Conservation (phyloP, 2,113 vertebrate genomes). For the Phoenicopterus ruber region DNA sequence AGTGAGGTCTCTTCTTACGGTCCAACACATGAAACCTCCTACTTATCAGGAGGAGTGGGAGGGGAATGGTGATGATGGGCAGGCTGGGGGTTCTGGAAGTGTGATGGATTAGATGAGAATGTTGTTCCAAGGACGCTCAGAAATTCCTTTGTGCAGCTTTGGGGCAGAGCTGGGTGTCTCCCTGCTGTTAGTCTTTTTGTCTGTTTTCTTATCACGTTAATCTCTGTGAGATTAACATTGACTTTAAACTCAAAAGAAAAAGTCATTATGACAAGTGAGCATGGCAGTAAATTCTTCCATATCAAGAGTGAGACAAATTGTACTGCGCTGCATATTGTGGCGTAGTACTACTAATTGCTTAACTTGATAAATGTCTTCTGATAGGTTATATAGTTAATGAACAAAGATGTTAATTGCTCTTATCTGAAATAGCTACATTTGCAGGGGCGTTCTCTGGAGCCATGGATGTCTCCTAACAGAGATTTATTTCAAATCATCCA, state of each 20-base stretch:
- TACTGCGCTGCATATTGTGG: not conserved
- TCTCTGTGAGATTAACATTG: not conserved
- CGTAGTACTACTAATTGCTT: not conserved
- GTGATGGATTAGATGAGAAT: not conserved
- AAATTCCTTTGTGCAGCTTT: not conserved
- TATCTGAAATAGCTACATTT: slow-evolving; percentile 47
- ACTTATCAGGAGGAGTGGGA: not conserved
- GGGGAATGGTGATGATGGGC: not conserved
- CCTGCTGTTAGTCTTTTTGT: not conserved
- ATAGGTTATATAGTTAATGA: slow-evolving; percentile 39
- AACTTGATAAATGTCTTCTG: slow-evolving; percentile 52
- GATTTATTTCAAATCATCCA: slow-evolving; percentile 44
- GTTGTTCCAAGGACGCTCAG: not conserved
- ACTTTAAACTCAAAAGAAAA: slow-evolving; percentile 7
- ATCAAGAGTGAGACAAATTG: slow-evolving; percentile 30
- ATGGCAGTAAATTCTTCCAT: slow-evolving; percentile 28
- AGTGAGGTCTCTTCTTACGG: not conserved
- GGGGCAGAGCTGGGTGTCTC: not conserved
- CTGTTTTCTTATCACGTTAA: not conserved
- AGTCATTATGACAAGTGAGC: not conserved
- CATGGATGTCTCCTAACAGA: not conserved
- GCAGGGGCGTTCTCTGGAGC: not conserved
- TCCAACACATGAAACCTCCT: not conserved
- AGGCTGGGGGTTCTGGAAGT: rapidly evolving
- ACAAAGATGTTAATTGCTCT: slow-evolving; percentile 54